Conservation (phyloP, 2,113 vertebrate genomes). For the Pteruthius melanotis region DNA sequence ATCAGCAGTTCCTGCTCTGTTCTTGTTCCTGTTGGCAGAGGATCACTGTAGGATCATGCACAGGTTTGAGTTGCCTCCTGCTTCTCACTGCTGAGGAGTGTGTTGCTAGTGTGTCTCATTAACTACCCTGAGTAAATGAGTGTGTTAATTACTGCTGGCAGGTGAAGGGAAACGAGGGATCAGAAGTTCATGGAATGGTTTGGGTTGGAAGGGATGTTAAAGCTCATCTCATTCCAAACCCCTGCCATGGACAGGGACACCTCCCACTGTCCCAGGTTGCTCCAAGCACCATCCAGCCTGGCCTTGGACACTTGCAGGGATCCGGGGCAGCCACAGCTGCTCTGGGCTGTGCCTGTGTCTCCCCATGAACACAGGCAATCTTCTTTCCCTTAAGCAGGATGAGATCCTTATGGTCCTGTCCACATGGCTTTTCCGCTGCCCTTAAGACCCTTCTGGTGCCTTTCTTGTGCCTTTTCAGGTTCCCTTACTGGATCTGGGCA, state of each 20-base stretch:
- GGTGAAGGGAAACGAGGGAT: neutral
- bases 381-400: neutral
- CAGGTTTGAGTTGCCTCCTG: neutral
- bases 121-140: neutral
- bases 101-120: neutral
- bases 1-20: neutral
- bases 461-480: neutral
- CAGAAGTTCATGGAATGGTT: neutral
- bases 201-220: neutral
- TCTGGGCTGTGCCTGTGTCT: neutral
- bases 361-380: accelerated
- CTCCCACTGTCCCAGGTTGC: neutral
- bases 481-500: neutral
- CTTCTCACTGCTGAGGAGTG: neutral
- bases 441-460: neutral
- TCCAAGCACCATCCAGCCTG: accelerated
- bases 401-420: neutral
- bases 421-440: neutral
- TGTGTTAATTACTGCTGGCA: neutral
- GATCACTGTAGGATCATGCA: neutral
- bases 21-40: neutral
- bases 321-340: neutral
- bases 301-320: neutral
- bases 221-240: accelerated
- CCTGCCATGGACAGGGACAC: neutral